Percentiles rank a stretch among this genome's conserved stretches.
These are phyloP conservation scores for Epicampocera succincta DNA, from an alignment of 2,888 invertebrate genomes.

Conservation along the genomic window DNA sequence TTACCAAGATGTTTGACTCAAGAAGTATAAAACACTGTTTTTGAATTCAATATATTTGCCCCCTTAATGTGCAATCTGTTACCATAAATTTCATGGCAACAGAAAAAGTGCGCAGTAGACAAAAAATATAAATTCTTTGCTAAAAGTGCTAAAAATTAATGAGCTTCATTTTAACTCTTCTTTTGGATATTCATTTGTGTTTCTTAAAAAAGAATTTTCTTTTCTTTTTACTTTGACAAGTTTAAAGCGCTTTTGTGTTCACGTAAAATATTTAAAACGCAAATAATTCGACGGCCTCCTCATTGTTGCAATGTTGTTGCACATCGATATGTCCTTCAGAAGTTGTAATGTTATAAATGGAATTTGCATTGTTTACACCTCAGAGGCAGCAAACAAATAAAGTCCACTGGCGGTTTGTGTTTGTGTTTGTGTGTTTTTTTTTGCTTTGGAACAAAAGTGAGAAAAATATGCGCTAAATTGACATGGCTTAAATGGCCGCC, in stretches of 20 bases:
- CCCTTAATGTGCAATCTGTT: too few species aligned
- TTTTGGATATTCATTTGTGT: background rate
- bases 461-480: constrained; percentile 53
- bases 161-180: background rate
- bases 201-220: background rate
- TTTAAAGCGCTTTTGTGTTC: constrained; percentile 14
- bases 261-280: constrained; percentile 30
- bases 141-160: constrained; percentile 20
- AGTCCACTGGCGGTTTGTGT: constrained; percentile 25
- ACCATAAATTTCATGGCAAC: too few species aligned
- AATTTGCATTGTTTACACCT: constrained; percentile 69
- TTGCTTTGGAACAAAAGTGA: constrained; percentile 5
- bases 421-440: background rate
- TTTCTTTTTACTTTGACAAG: too few species aligned
- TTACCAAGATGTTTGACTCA: too few species aligned
- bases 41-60: too few species aligned
- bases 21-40: too few species aligned
- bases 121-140: background rate
- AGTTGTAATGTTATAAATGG: constrained; percentile 54
- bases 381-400: constrained; percentile 32
- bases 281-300: constrained; percentile 58
- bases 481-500: constrained; percentile 56
- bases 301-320: constrained; percentile 50
- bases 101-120: too few species aligned
- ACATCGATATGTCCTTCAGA: constrained; percentile 61